Base-by-base conservation (phyloP, 2,113 vertebrate species). In the Ursus arctos region DNA sequence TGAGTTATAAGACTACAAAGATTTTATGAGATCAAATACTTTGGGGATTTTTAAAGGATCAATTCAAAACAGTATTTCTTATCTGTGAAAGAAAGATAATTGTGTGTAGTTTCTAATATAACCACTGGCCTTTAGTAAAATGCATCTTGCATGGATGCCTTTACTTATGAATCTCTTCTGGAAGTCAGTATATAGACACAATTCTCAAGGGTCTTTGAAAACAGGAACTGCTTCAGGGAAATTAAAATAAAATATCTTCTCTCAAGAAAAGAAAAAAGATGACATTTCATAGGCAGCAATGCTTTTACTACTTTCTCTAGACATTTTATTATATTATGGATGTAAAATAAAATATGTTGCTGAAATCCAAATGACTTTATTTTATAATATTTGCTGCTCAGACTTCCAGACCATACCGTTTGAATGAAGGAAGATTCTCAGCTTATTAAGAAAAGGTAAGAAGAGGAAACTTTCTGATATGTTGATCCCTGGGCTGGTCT, bases 131-230 rank as follows among this genome's bases (percentile, higher is more conserved):
- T 95, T 96, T 49, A 36, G 22, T 57, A 49, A 84, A 96, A 63
- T 57, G 1, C 26, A 4, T 57, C 47, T 87, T 94, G 18, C 43
- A 47, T 14, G 2, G 31, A 53, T 19, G 19, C 14, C 12, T 83
- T 57, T 47, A 33, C 53, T 72, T 71, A 43, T 59, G 87, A 31
- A 49, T 92, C 7, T 31, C 89, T 47, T 93, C 43, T 85, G 40
- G 31, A 87, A 81, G 24, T 72, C 36, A 79, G 24, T 33, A 28
- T 1, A 65, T 57, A 86, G 7, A 76, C 74, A 43, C 21, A 51
- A 67, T 76, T 96, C 59, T 92, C 88, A 47, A 59, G 7, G 53
- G 53, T n/a, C 87, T 95, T 91, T 94, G 43, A 93, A 97, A 91
- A 94, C 5, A 91, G 53, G 26, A 85, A 84, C 61, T 85, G 47